These are phyloP conservation scores for Indicator indicator DNA, from an alignment of 2,113 vertebrate genomes.

Conservation along the genomic window DNA sequence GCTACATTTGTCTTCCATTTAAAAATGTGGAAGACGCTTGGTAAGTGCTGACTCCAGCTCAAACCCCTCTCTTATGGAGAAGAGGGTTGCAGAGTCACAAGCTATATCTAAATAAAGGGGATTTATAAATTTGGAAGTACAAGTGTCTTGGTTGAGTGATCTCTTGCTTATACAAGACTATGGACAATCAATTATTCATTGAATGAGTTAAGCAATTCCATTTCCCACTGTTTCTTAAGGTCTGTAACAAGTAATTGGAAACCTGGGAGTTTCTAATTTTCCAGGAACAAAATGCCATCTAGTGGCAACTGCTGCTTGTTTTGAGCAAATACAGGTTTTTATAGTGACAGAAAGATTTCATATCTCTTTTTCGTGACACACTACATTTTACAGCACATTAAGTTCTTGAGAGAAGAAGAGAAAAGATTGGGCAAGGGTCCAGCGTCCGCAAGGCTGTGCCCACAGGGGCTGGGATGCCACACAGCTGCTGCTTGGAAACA, in stretches of 20 bases:
- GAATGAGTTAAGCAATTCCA: slow-evolving; percentile 10
- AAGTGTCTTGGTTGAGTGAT: not conserved
- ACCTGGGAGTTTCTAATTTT: not conserved
- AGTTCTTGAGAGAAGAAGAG: not conserved
- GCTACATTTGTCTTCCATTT: slow-evolving; percentile 18
- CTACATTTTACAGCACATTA: not conserved
- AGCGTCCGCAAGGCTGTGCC: rapidly evolving
- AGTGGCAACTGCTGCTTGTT: slow-evolving; percentile 48
- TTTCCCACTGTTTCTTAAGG: slow-evolving; percentile 14
- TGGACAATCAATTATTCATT: slow-evolving; percentile 9
- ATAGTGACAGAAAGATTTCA: not conserved
- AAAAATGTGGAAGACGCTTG: not conserved
- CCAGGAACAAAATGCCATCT: slow-evolving; percentile 68
- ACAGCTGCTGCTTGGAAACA: not conserved
- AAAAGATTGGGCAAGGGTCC: not conserved
- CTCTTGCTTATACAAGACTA: slow-evolving; percentile 14
- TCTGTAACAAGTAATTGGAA: not conserved
- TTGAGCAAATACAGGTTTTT: not conserved
- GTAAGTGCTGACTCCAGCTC: not conserved
- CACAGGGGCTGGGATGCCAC: rapidly evolving
- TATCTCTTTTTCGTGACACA: not conserved
- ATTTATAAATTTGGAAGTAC: not conserved
- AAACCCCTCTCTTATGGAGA: not conserved
- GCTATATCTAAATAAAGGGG: not conserved
- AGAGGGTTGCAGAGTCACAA: not conserved